These are phyloP conservation scores for Scomber japonicus DNA, from an alignment of 2,113 vertebrate species.

Conservation along the genomic window DNA sequence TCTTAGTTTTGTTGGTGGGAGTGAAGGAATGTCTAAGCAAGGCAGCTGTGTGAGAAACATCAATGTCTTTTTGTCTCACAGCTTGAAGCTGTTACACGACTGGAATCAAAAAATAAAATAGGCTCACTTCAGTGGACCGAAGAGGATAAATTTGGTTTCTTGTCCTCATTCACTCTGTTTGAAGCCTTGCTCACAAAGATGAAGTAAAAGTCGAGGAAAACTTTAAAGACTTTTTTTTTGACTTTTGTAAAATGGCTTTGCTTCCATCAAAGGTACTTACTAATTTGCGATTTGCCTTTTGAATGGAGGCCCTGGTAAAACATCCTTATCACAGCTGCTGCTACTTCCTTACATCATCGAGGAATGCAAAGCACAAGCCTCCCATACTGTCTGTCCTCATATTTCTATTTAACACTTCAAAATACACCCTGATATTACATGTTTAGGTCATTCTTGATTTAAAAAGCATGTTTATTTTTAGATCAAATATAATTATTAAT, in stretches of 20 bases:
- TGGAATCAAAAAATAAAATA: conserved; percentile 40
- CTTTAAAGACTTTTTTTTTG: too few relatives aligned
- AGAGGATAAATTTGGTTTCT: conserved; percentile 35
- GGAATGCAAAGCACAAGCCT: too few relatives aligned
- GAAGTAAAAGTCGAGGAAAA: not conserved
- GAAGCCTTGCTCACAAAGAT: conserved; percentile 2
- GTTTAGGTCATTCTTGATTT: too few relatives aligned
- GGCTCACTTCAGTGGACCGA: conserved; percentile 5
- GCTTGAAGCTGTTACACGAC: conserved; percentile 20
- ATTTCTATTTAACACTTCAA: too few relatives aligned
- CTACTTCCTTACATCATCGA: too few relatives aligned
- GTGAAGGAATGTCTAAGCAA: conserved; percentile 24
- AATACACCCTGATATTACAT: too few relatives aligned
- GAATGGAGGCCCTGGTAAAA: not conserved
- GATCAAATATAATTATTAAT: too few relatives aligned
- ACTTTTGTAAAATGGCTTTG: not conserved
- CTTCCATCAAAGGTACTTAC: not conserved
- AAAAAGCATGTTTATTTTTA: too few relatives aligned
- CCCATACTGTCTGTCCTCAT: too few relatives aligned
- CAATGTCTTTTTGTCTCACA: conserved; percentile 47
- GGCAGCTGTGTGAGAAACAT: conserved; percentile 53
- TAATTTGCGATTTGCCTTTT: not conserved
- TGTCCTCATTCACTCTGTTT: conserved; percentile 36
- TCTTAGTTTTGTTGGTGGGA: not conserved
- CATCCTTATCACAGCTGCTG: too few relatives aligned